Conservation (phyloP, 2,797 vertebrate genomes). For the Danio jaintianensis region DNA sequence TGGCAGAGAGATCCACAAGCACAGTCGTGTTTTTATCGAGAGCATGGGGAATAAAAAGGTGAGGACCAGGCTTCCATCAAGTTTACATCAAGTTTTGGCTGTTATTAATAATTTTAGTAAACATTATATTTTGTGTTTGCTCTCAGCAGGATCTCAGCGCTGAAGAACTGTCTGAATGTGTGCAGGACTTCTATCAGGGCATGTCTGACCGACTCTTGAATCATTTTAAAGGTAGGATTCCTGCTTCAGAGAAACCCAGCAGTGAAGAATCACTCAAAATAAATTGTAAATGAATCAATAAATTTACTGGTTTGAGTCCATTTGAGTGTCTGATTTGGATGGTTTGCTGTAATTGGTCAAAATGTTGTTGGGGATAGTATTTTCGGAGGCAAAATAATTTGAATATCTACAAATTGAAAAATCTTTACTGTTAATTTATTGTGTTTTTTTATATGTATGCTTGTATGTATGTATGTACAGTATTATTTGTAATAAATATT, state of each 20-base stretch:
- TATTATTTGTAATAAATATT: neutral
- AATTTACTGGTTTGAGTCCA: neutral
- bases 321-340: neutral
- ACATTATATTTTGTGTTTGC: neutral
- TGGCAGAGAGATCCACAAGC: slow-evolving; percentile 93
- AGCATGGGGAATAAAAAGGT: slow-evolving; percentile 93
- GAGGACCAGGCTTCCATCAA: slow-evolving; percentile 18
- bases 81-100: neutral
- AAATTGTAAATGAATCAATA: too few species aligned
- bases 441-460: too few species aligned
- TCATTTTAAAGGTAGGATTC: slow-evolving; percentile 89
- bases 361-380: too few species aligned
- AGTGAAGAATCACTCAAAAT: neutral
- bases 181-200: slow-evolving; percentile 96
- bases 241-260: neutral
- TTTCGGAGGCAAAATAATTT: neutral
- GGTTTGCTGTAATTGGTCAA: neutral
- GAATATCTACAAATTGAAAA: neutral
- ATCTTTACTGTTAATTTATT: neutral
- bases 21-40: slow-evolving; percentile 88
- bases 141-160: slow-evolving; percentile 86
- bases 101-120: neutral
- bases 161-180: slow-evolving; percentile 92
- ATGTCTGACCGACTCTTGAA: slow-evolving; percentile 88
- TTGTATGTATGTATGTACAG: too few species aligned